Evolutionary conservation across 2,797 vertebrate species (phyloP), one percentile per base, ranked within the genome.

Genomic region (Centroberyx gerrardi): DNA sequence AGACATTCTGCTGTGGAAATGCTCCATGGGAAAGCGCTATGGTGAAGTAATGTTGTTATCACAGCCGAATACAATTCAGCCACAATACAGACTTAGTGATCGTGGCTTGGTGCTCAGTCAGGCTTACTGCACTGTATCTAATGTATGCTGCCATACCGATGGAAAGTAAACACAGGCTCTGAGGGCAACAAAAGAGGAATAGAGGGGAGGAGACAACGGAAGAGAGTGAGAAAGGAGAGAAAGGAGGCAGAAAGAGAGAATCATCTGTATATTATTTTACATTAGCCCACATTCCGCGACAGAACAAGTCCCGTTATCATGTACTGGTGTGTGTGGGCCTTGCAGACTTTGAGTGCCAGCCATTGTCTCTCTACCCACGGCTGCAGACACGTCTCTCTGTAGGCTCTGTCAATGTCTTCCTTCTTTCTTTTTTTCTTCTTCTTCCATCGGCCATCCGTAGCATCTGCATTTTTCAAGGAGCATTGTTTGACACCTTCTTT

Each of bases 41-140:
- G 15, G 52, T 64, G 53, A 70, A 60, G 56, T 62, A 9, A 60
- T 72, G 31, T 62, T 72, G 31, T 64, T 13, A 56, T 64, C 53
- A 59, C 42, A 27, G 33, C 14, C 2, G 54, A 10, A 58, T 8
- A n/a, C 15, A 22, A 8, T 18, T 62, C 54, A 56, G 9, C 14
- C 29, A 56, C 2, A 56, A 56, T 9, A 31, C 27, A 17, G 13
- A 33, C 15, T 9, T 36, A 8, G 6, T 31, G 29, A 33, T 10
- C 31, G 27, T 29, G 27, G 27, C 14, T 22, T 28, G 52, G 22
- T 27, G 6, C 3, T 27, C 33, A 44, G 22, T 33, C 5, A n/a
- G 14, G 9, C 15, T 18, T 13, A 29, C 65, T 38, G 18, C 9
- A 29, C 49, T 18, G 62, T 12, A 38, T 48, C 44, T 28, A 40